These are phyloP conservation scores for Heliconius hermathena DNA, from an alignment of 1,140 invertebrate genomes.

Conservation along the genomic window DNA sequence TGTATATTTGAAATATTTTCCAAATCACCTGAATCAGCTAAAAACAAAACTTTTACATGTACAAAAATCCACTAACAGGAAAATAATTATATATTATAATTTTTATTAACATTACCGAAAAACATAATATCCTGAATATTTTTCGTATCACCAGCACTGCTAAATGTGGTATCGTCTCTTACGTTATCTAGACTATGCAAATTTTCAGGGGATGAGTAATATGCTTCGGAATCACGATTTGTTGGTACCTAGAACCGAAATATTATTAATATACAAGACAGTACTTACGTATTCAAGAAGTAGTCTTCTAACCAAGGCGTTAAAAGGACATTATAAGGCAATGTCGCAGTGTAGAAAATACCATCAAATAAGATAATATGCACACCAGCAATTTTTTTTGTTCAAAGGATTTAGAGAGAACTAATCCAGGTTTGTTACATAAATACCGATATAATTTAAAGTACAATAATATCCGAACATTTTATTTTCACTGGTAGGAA, in stretches of 20 bases:
- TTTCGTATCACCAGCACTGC: constrained; percentile 17
- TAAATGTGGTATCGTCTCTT: constrained; percentile 2
- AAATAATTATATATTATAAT: background rate
- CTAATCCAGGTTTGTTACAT: too few relatives aligned
- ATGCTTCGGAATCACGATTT: constrained; percentile 1
- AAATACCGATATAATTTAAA: too few relatives aligned
- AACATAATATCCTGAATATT: constrained; percentile 11
- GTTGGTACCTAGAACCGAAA: background rate
- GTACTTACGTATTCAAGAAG: background rate
- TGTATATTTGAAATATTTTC: constrained; percentile 16
- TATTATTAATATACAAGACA: background rate
- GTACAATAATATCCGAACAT: too few relatives aligned
- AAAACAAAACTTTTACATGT: background rate
- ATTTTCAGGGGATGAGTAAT: background rate
- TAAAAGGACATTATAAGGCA: background rate
- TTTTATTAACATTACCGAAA: constrained; percentile 7
- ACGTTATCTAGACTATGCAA: background rate
- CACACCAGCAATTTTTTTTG: too few relatives aligned
- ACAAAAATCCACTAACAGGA: background rate
- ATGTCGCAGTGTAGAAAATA: background rate
- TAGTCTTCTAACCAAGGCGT: background rate
- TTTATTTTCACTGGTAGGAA: too few relatives aligned
- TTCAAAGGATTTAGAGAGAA: too few relatives aligned
- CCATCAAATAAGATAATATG: too few relatives aligned
- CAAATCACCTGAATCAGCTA: background rate